phyloP scores from a whole-genome alignment of 92 coral and sea anemone genomes.

The Plumapathes pennacea region DNA sequence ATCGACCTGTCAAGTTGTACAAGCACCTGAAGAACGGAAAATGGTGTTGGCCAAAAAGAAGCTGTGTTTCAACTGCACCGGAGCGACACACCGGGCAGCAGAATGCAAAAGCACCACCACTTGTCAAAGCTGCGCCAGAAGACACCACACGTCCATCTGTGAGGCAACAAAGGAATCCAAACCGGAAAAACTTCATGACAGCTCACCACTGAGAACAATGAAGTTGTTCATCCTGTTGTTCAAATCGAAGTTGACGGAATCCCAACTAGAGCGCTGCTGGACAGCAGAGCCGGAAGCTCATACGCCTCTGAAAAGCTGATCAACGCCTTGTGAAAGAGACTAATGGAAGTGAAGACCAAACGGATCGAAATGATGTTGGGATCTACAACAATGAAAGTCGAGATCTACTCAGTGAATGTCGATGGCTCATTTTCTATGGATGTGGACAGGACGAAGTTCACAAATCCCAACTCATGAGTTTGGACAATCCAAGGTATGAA shows the following conservation, averaged over 20 bases:
- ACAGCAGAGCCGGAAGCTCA: constrained; percentile 31
- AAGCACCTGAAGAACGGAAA: constrained; percentile 15
- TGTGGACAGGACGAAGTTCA: constrained; percentile 25
- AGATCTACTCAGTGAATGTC: constrained; percentile 20
- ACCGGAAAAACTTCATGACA: no score
- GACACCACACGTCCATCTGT: constrained; percentile 41
- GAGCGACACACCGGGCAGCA: constrained; percentile 24
- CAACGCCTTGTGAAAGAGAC: constrained; percentile 4
- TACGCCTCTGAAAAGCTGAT: constrained; percentile 20
- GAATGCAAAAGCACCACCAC: constrained; percentile 31
- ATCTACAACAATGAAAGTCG: constrained; percentile 23
- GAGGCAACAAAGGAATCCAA: constrained; percentile 19
- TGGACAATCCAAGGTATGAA: constrained; percentile 42
- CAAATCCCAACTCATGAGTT: constrained; percentile 30
- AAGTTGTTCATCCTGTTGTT: constrained; percentile 28
- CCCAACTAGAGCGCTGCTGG: constrained; percentile 22
- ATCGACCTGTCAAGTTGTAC: constrained; percentile 14
- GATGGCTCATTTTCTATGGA: constrained; percentile 26
- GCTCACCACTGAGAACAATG: constrained; percentile 8
- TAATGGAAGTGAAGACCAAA: constrained; percentile 20
- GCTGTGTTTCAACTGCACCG: constrained; percentile 44
- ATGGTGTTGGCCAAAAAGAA: constrained; percentile 17
- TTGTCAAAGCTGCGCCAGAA: constrained; percentile 20
- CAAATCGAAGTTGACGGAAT: constrained; percentile 32
- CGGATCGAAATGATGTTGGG: constrained; percentile 41